These are phyloP conservation scores for Macquaria ambigua DNA, from an alignment of 2,113 vertebrate species.

Conservation along the genomic window DNA sequence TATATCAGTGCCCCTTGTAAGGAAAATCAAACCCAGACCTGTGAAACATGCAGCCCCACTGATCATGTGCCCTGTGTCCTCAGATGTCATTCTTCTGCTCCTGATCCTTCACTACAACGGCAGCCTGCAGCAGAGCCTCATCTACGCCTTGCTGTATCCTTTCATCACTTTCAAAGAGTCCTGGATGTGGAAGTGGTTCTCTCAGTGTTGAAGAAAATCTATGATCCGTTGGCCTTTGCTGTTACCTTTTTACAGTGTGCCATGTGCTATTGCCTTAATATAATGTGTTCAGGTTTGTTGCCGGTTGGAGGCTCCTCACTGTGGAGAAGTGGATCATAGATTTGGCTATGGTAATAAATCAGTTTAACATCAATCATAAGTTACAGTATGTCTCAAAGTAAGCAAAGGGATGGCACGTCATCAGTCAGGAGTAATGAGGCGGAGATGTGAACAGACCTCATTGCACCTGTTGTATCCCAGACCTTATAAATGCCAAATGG, in stretches of 20 bases:
- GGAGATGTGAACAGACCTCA: slow-evolving; percentile 35
- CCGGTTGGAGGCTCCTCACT: slow-evolving; percentile 89
- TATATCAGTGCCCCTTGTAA: background rate
- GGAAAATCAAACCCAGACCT: background rate
- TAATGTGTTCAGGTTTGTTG: slow-evolving; percentile 83
- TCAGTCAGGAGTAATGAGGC: slow-evolving; percentile 59
- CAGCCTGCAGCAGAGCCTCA: slow-evolving; percentile 81
- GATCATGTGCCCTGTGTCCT: slow-evolving; percentile 53
- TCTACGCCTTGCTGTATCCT: slow-evolving; percentile 88
- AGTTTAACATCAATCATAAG: slow-evolving; percentile 26
- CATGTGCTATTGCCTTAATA: slow-evolving; percentile 62
- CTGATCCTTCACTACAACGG: slow-evolving; percentile 89
- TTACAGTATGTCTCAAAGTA: background rate
- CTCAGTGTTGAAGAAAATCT: slow-evolving; percentile 1
- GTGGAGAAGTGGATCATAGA: slow-evolving; percentile 92
- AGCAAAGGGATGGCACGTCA: slow-evolving; percentile 40
- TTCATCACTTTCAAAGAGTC: background rate
- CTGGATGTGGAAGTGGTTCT: background rate
- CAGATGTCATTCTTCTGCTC: slow-evolving; percentile 90
- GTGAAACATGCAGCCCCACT: background rate
- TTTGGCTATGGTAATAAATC: slow-evolving; percentile 88
- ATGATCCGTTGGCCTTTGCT: slow-evolving; percentile 5
- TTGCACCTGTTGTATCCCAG: slow-evolving; percentile 15
- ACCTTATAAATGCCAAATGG: slow-evolving; percentile 32
- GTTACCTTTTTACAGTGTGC: background rate